Percentiles rank a stretch among this genome's conserved stretches.
Conservation (phyloP, 2,113 vertebrate genomes). For the Lagopus muta region DNA sequence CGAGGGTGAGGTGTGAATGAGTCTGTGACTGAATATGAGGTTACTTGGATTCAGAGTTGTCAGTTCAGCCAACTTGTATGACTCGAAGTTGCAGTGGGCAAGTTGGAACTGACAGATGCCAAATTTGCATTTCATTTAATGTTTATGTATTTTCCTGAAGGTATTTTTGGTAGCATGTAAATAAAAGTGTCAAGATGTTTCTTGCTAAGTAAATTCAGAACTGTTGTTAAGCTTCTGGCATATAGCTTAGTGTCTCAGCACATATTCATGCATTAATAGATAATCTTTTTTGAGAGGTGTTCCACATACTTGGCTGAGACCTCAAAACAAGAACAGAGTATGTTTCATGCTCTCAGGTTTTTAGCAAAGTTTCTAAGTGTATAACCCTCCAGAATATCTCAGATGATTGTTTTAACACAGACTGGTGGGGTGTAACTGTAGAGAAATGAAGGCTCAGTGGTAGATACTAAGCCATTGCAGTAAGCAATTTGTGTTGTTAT, state of each 20-base stretch:
- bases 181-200: constrained; percentile 60
- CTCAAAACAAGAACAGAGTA: constrained; percentile 10
- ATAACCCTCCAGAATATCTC: background rate
- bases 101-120: constrained; percentile 58
- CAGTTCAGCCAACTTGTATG: constrained; percentile 7
- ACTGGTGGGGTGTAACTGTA: background rate
- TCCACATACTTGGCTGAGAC: background rate
- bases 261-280: background rate
- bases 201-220: background rate
- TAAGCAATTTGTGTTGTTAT: background rate
- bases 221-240: background rate
- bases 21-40: constrained; percentile 17
- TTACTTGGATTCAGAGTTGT: constrained; percentile 19
- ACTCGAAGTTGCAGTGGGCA: background rate
- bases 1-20: constrained; percentile 32
- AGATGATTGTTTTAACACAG: background rate
- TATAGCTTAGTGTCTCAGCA: background rate
- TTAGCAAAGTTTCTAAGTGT: background rate
- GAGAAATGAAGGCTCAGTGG: background rate
- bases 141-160: constrained; percentile 59
- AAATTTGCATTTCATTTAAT: constrained; percentile 63
- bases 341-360: background rate
- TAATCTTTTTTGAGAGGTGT: background rate
- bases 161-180: constrained; percentile 62
- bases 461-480: background rate